Conservation (phyloP, 2,113 vertebrate species). For the Vombatus ursinus region DNA sequence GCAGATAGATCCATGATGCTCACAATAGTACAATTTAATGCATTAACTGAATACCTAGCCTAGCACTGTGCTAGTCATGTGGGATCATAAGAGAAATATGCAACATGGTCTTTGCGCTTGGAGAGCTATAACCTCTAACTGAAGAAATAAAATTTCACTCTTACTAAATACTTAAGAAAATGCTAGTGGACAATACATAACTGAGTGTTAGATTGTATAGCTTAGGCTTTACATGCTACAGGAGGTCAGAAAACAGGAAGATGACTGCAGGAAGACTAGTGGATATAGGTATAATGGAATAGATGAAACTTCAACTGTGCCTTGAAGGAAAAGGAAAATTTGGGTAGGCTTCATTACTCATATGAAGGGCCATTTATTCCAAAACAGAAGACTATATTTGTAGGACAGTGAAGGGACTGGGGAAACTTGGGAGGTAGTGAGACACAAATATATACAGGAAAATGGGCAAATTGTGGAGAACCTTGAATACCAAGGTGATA, state of each 20-base stretch:
- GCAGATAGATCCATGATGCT: not conserved
- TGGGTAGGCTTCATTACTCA: not conserved
- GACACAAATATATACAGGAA: not conserved
- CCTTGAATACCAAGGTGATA: not conserved
- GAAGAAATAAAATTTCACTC: too few species aligned
- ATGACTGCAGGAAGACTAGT: not conserved
- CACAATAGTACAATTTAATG: not conserved
- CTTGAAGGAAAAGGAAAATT: not conserved
- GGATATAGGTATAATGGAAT: not conserved
- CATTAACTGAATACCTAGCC: not conserved
- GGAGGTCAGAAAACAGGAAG: too few species aligned
- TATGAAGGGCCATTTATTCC: not conserved
- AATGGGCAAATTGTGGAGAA: not conserved
- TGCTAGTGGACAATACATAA: not conserved
- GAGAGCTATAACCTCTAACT: too few species aligned
- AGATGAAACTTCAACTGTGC: not conserved
- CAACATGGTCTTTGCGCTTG: not conserved
- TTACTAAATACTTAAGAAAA: not conserved
- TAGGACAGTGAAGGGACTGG: not conserved
- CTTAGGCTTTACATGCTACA: not conserved
- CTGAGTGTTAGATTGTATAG: not conserved
- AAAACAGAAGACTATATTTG: not conserved
- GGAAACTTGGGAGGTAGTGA: not conserved
- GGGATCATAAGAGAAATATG: not conserved
- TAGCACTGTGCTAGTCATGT: not conserved